These are phyloP conservation scores for Apodemus agrarius DNA, from an alignment of 2,797 vertebrate genomes.

Conservation along the genomic window DNA sequence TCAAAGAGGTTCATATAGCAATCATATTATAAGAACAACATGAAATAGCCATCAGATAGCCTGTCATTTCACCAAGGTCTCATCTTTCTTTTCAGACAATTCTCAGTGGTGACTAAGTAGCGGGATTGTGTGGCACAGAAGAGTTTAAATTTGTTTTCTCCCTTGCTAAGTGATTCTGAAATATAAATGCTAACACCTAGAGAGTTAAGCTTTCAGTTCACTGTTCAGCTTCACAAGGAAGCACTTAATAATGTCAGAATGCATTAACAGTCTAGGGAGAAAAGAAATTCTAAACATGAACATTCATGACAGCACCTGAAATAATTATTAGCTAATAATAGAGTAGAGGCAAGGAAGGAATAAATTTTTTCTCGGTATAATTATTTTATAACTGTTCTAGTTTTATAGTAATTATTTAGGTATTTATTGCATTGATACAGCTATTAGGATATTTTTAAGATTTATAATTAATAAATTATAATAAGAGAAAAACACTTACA, in stretches of 20 bases:
- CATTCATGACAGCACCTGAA: slow-evolving; percentile 89
- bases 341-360: background rate
- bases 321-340: slow-evolving; percentile 59
- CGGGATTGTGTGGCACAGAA: slow-evolving; percentile 56
- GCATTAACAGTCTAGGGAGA: slow-evolving; percentile 88
- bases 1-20: background rate
- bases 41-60: background rate
- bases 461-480: slow-evolving; percentile 32
- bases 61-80: background rate
- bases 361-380: slow-evolving; percentile 21
- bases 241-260: slow-evolving; percentile 91
- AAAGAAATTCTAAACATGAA: slow-evolving; percentile 88
- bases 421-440: background rate
- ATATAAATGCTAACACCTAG: slow-evolving; percentile 91
- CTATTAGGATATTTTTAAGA: slow-evolving; percentile 52
- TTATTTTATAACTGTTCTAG: slow-evolving; percentile 50
- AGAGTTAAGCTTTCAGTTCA: slow-evolving; percentile 89
- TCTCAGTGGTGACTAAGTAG: slow-evolving; percentile 80
- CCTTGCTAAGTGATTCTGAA: slow-evolving; percentile 87
- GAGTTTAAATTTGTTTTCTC: slow-evolving; percentile 75
- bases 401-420: slow-evolving; percentile 55
- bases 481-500: background rate
- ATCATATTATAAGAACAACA: background rate
- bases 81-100: slow-evolving; percentile 46
- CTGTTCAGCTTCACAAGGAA: slow-evolving; percentile 90